Evolutionary conservation across 2,113 vertebrate genomes (phyloP), one percentile per base, ranked within the genome.

Genomic region (Probosciger aterrimus): DNA sequence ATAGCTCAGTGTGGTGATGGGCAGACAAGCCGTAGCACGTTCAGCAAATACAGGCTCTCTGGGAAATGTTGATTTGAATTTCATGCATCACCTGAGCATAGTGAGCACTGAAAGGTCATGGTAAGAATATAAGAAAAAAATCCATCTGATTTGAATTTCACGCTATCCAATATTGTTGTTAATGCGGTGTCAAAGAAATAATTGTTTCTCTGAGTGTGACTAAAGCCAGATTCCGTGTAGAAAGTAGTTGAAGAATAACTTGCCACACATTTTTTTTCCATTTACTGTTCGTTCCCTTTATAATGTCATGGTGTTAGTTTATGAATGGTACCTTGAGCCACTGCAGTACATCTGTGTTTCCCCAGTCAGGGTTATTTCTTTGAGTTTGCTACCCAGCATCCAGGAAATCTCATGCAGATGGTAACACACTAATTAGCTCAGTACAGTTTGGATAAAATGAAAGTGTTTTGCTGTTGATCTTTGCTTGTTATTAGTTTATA

Each of bases 81-180:
- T 85, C 82, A 96, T 55, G 80, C 77, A 59, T 95, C 83, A 70
- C 49, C 27, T 55, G 65, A 83, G 77, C 84, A 50, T 64, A 88
- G 64, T 80, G 37, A 94, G 86, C 55, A 63, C 31, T 69, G 80
- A 94, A 96, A 93, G 80, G 64, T 95, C 60, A 55, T 50, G 33
- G 39, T 65, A 94, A 81, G 81, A 92, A 78, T 62, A 49, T 77
- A 59, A 68, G 53, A 59, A 47, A 84, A 94, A 93, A 76, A 78
- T 60, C 17, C 37, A 53, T 86, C 59, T 91, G 70, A 86, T 90
- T 80, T 85, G 62, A 90, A 82, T 95, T 95, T 96, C 78, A 87
- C 25, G 27, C 57, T 86, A 8, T 80, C 19, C 55, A 49, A 1
- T 88, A 39, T 79, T 64, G 33, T 82, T 88, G 76, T 78, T 94